phyloP scores from a whole-genome alignment of 2,113 vertebrate genomes.

The Chloebia gouldiae region DNA sequence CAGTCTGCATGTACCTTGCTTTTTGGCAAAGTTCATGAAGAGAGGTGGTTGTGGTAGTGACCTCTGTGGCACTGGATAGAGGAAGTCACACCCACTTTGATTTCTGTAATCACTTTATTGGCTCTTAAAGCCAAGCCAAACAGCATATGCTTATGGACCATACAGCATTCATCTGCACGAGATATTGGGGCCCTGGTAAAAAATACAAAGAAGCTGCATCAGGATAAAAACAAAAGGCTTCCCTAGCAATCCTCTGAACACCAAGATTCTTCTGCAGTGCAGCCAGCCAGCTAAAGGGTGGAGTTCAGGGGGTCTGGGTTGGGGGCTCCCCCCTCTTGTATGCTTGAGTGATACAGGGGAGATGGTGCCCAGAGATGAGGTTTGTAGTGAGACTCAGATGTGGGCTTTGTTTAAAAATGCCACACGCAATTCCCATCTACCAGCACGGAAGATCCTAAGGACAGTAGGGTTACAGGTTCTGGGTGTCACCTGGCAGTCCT shows the following conservation, averaged over 20 bases:
- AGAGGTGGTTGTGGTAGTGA: neutral
- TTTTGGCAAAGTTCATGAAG: neutral
- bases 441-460: neutral
- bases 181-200: neutral
- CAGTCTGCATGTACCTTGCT: neutral
- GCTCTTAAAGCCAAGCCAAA: neutral
- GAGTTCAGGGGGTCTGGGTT: neutral
- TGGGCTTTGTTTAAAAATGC: neutral
- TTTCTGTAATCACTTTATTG: neutral
- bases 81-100: neutral
- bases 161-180: neutral
- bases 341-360: neutral
- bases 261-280: neutral
- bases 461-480: neutral
- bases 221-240: neutral
- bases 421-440: neutral
- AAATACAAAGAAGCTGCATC: neutral
- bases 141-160: neutral
- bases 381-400: neutral
- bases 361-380: neutral
- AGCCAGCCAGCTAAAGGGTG: neutral
- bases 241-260: neutral
- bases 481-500: neutral
- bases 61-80: neutral
- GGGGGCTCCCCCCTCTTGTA: neutral